Evolutionary conservation across 2,888 invertebrate species (phyloP), one percentile per base, ranked within the genome.

Genomic region (Eilema depressum): DNA sequence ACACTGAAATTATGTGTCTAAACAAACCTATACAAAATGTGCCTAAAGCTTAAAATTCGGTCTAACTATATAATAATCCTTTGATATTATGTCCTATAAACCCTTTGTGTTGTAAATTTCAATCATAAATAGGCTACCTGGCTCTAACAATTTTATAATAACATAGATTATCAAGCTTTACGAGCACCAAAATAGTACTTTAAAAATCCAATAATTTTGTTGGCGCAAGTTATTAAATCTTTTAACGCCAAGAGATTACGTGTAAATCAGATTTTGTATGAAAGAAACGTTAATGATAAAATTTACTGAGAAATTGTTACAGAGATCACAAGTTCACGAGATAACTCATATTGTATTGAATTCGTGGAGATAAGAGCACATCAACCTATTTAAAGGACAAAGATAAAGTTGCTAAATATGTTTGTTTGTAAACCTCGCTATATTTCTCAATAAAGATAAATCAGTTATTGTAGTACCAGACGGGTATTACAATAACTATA

Each of bases 291-390:
- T 14, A 59, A 59, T 59, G 3, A 59, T 25, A 59, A 59, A 5
- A 25, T 25, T 23, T 59, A 25, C 25, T 59, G 2, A 53, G 53
- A 53, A 86, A 85, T 85, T 75, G 82, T 85, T 71, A 75, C 86
- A 87, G 85, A 87, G 87, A 79, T 91, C 88, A 89, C 72, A 79
- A 86, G 91, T 89, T 87, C 85, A 85, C 2, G 17, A 70, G 88
- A 89, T 89, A 90, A 83, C 37, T 65, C 65, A 69, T 72, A 84
- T 83, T 84, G 78, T 82, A 83, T 84, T 83, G 84, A 82, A 87
- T 86, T 85, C 83, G 83, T 88, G 76, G 81, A 28, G 92, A 92
- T 92, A 92, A 91, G 80, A 79, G 86, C 82, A 66, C 84, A 83
- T 85, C 84, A 85, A 88, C 90, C 88, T 82, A 86, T 73, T 89